Conservation (phyloP, 2,888 invertebrate species). For the Troides aeacus region DNA sequence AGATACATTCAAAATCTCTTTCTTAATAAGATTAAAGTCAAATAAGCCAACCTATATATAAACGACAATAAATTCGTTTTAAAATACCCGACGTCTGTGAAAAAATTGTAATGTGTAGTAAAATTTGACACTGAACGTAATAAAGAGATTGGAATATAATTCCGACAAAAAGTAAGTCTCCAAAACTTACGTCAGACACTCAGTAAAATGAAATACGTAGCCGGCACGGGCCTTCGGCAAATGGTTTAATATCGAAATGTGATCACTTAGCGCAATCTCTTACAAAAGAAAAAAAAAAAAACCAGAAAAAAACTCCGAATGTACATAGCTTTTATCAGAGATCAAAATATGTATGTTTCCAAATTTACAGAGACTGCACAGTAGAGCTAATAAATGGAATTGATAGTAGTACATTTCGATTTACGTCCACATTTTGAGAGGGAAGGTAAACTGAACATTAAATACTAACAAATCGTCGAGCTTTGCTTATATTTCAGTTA, state of each 20-base stretch:
- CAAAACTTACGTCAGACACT: slow-evolving; percentile 77
- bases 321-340: slow-evolving; percentile 73
- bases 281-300: slow-evolving; percentile 74
- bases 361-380: slow-evolving; percentile 66
- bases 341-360: slow-evolving; percentile 71
- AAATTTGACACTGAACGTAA: slow-evolving; percentile 65
- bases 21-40: slow-evolving; percentile 1
- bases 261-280: slow-evolving; percentile 80
- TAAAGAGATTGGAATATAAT: slow-evolving; percentile 75
- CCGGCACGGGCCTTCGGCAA: slow-evolving; percentile 76
- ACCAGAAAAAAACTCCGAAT: slow-evolving; percentile 61
- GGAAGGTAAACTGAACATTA: not conserved
- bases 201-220: slow-evolving; percentile 80
- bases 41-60: not conserved
- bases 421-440: slow-evolving; percentile 49
- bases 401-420: slow-evolving; percentile 59
- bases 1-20: slow-evolving; percentile 1
- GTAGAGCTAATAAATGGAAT: slow-evolving; percentile 55
- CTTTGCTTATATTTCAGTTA: too few relatives aligned
- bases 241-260: slow-evolving; percentile 81
- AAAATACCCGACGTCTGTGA: not conserved
- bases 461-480: not conserved
- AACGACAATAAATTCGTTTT: not conserved
- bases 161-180: slow-evolving; percentile 74
- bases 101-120: slow-evolving; percentile 27